Base-by-base conservation (phyloP, 2,113 vertebrate species). In the Eudyptes chrysolophus region DNA sequence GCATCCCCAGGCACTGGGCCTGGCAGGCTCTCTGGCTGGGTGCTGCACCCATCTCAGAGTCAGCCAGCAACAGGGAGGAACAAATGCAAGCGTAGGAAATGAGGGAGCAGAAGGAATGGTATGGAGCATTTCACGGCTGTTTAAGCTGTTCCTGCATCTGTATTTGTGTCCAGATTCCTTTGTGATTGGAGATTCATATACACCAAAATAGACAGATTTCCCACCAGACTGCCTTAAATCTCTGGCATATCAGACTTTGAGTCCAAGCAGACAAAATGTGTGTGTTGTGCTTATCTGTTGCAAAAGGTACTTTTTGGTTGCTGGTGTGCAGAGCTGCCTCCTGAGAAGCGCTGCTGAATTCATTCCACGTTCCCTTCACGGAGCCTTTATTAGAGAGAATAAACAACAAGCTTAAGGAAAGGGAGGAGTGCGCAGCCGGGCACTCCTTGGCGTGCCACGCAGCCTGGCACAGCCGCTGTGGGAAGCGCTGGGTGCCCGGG, bases 111-210 rank as follows among this genome's bases (percentile, higher is more conserved):
- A 24, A 2, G 51, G 89, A 38, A 52, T 48, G 30, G 38, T 8
- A 8, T 0, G 0, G 72, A 55, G 87, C 16, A 0, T 84, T 75
- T 52, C 29, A 0, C 1, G 24, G 74, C 81, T 84, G 19, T 55
- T 89, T 51, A 0, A 68, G 93, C 89, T 52, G 81, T 40, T 93
- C 48, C 52, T 6, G 16, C 81, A 36, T 48, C 87, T 75, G 86
- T 75, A 5, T 38, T 68, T 66, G 61, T 82, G 81, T 38, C 75
- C 78, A 8, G 82, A 3, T 91, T 60, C 74, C 74, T 57, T n/a
- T 24, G 92, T 46, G 81, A 3, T 0, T 22, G 78, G 77, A 71
- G 87, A 64, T 32, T 51, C 3, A 2, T 36, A 16, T 5, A 4
- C 75, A 44, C 93, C 77, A 32, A 79, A 85, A 32, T 34, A 76